Evolutionary conservation across 53 echinoderm and acorn worm genomes (phyloP).

Genomic region (Arbacia lixula): DNA sequence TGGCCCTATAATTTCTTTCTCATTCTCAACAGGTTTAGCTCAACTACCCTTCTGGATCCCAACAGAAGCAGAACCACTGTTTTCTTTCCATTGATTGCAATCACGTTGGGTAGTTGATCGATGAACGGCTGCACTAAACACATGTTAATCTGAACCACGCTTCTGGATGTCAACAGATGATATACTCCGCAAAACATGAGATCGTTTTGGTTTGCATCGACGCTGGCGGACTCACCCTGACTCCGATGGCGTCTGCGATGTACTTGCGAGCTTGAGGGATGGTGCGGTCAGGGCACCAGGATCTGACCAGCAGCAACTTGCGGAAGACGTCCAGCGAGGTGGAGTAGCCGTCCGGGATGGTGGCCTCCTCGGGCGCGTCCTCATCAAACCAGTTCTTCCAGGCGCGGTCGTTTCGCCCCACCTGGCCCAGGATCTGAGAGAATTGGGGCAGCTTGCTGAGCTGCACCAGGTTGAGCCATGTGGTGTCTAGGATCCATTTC

Average conservation of each 20-base stretch:
- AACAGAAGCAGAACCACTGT: no score
- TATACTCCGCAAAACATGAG: no score
- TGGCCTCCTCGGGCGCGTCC: constrained; percentile 92
- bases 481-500: constrained; percentile 98
- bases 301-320: constrained; percentile 84
- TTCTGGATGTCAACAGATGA: no score
- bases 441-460: constrained; percentile 94
- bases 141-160: no score
- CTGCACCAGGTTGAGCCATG: constrained; percentile 97
- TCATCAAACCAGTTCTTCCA: constrained; percentile 99
- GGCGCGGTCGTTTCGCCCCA: constrained; percentile 95
- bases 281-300: constrained; percentile 93
- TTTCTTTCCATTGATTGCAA: no score
- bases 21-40: no score
- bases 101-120: no score
- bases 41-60: no score
- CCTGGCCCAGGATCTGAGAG: constrained; percentile 88
- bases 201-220: no score
- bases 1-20: no score
- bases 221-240: constrained; percentile 78
- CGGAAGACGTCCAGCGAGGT: constrained; percentile 95
- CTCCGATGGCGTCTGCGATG: constrained; percentile 95
- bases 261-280: constrained; percentile 98
- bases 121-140: no score
- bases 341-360: constrained; percentile 97